A percentile compares a stretch with the other conserved stretches of the same genome.
Evolutionary conservation across 2,888 invertebrate genomes (phyloP).

Genomic region (Netelia melanura): DNA sequence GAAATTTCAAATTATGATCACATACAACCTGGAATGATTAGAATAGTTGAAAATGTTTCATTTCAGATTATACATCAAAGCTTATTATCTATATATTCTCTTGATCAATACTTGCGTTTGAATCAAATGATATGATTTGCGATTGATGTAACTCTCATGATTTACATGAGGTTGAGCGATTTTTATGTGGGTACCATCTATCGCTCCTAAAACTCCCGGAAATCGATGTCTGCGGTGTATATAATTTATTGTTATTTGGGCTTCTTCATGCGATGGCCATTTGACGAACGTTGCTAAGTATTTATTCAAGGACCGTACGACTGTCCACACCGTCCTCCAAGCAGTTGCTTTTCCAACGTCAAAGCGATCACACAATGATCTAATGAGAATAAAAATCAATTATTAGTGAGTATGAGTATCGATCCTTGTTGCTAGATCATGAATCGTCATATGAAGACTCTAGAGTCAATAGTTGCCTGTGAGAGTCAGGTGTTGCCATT

Average conservation of each 20-base stretch:
- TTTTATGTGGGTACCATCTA: conserved; percentile 60
- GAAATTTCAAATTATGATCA: conserved; percentile 58
- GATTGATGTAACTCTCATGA: conserved; percentile 37
- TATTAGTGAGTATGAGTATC: background rate
- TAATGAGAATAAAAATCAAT: background rate
- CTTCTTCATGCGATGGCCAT: conserved; percentile 38
- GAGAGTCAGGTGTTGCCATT: conserved; percentile 66
- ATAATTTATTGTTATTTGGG: conserved; percentile 21
- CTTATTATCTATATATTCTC: background rate
- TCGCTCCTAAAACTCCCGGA: conserved; percentile 55
- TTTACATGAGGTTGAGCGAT: conserved; percentile 30
- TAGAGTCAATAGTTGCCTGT: conserved; percentile 43
- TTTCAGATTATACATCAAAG: background rate
- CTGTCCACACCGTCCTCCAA: conserved; percentile 22
- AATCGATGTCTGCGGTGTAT: conserved; percentile 40
- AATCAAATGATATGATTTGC: conserved; percentile 52
- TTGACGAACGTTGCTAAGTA: conserved; percentile 9
- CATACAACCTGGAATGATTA: conserved; percentile 20
- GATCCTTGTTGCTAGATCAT: background rate
- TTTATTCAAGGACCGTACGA: conserved; percentile 4
- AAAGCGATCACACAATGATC: conserved; percentile 38
- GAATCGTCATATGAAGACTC: background rate
- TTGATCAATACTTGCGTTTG: conserved; percentile 46
- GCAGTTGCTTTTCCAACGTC: conserved; percentile 39
- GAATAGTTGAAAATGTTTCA: conserved; percentile 3